Percentiles rank a stretch among this genome's conserved stretches.
phyloP scores from a whole-genome alignment of 1,140 invertebrate species.

The Caenorhabditis briggsae region DNA sequence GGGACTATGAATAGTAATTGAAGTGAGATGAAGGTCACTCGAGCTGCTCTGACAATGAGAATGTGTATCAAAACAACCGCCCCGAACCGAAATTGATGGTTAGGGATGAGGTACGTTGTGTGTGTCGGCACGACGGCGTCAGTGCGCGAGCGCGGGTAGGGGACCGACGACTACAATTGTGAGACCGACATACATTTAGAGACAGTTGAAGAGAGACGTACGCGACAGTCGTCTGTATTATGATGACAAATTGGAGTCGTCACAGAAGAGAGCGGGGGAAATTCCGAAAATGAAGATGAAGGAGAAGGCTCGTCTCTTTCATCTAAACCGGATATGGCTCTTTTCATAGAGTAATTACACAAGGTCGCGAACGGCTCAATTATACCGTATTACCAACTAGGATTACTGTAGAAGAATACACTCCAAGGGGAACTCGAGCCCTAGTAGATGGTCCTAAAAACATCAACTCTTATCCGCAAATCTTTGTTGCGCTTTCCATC shows the following conservation, averaged over 20 bases:
- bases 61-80: slow-evolving; percentile 47
- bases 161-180: slow-evolving; percentile 48
- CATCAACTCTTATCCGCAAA: too few relatives aligned
- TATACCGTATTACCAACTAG: too few relatives aligned
- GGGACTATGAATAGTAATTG: slow-evolving; percentile 25
- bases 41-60: slow-evolving; percentile 2
- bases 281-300: slow-evolving; percentile 36
- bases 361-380: background rate
- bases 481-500: too few relatives aligned
- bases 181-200: background rate
- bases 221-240: slow-evolving; percentile 38
- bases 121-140: slow-evolving; percentile 37
- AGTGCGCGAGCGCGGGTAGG: slow-evolving; percentile 30
- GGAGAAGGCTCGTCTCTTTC: slow-evolving; percentile 11
- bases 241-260: slow-evolving; percentile 53
- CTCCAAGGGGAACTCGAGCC: too few relatives aligned
- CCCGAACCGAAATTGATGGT: slow-evolving; percentile 48
- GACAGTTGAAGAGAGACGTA: background rate
- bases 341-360: background rate
- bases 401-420: background rate
- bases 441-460: too few relatives aligned
- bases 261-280: background rate
- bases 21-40: slow-evolving; percentile 40
- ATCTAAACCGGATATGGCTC: slow-evolving; percentile 34
- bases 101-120: slow-evolving; percentile 3